These are phyloP conservation scores for Corythaeola cristata DNA, from an alignment of 2,113 vertebrate genomes.

Conservation along the genomic window DNA sequence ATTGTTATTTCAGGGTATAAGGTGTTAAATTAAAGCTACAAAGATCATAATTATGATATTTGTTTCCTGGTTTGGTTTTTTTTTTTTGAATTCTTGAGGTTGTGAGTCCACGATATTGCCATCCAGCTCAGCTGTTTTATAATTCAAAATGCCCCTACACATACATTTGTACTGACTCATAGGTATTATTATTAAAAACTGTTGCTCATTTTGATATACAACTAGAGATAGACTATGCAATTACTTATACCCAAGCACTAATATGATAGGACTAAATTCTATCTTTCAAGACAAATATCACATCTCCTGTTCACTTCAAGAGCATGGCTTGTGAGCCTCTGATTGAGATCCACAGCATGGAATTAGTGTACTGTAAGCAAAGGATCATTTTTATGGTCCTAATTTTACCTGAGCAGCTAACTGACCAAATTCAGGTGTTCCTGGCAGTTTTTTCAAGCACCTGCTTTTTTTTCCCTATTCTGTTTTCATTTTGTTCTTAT, in stretches of 20 bases:
- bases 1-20: not conserved
- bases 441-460: not conserved
- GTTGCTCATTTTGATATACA: not conserved
- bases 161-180: not conserved
- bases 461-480: not conserved
- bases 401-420: not conserved
- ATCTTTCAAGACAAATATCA: not conserved
- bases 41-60: not conserved
- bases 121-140: not conserved
- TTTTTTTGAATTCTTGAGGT: not conserved
- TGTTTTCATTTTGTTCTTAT: not conserved
- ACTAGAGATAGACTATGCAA: not conserved
- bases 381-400: not conserved
- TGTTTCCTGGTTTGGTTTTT: not conserved
- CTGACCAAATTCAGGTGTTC: not conserved
- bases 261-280: not conserved
- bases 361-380: not conserved
- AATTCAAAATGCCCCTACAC: not conserved
- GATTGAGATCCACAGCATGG: not conserved
- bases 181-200: not conserved
- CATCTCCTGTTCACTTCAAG: not conserved
- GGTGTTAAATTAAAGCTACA: not conserved
- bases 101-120: not conserved
- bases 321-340: not conserved
- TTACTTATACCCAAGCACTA: not conserved